Percentiles rank a stretch among this genome's conserved stretches.
Conservation (phyloP, 1,140 invertebrate species). For the Phthorimaea operculella region DNA sequence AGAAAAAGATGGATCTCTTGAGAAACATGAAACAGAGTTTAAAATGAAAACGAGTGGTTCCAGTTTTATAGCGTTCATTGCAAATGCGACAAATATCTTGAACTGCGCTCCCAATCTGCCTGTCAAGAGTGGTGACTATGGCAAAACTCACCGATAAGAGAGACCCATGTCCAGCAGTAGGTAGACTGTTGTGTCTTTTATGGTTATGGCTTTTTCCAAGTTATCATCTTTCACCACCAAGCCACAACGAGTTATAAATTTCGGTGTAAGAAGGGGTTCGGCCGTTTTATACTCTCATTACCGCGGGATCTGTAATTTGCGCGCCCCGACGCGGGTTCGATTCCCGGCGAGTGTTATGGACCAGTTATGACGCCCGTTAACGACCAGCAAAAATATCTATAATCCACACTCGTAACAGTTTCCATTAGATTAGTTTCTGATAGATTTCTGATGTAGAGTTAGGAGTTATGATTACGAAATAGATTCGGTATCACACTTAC, state of each 20-base stretch:
- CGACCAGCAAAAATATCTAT: neutral
- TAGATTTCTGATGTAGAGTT: neutral
- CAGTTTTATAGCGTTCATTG: no score
- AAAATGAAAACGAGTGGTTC: no score
- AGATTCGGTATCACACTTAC: no score
- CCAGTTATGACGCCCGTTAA: neutral
- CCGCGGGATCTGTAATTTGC: constrained; percentile 29
- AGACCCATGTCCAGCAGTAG: no score
- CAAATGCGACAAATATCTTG: no score
- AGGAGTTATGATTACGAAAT: neutral
- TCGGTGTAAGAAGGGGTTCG: neutral
- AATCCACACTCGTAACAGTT: neutral
- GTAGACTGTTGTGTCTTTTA: no score
- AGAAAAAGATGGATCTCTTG: no score
- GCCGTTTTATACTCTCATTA: constrained; percentile 1
- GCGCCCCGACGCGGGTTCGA: constrained; percentile 13
- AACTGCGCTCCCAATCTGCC: no score
- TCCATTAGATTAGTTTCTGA: neutral
- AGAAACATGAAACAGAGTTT: no score
- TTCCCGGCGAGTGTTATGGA: neutral
- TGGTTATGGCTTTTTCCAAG: no score
- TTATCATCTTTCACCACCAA: neutral
- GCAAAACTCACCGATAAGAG: no score
- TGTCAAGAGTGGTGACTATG: no score
- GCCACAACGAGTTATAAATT: neutral